Base-by-base conservation (phyloP, 2,888 invertebrate genomes). In the Drosophila cognata region DNA sequence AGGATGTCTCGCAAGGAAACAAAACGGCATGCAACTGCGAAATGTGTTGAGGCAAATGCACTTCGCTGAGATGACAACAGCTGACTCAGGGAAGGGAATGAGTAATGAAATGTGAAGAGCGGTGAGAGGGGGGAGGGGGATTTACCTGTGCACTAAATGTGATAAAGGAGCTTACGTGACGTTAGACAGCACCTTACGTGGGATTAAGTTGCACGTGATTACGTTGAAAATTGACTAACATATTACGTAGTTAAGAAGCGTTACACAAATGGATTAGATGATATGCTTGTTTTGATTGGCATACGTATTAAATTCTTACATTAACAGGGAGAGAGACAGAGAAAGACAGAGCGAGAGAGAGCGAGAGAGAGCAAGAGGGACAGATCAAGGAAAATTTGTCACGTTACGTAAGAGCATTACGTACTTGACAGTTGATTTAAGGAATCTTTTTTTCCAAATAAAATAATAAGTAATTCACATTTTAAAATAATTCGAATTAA, bases 91-190 rank as follows among this genome's bases (percentile, higher is more conserved):
- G 35, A 36, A 28, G 7, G 13, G 5, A 25, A 18, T 0, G 28
- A 1, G n/a, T 29, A 4, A 16, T 13, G 13, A 16, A 21, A 21
- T 1, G 25, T 46, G 16, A 25, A 25, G 25, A 46, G 25, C 18
- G 5, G 16, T 7, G 2, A 0, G 28, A 41, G 50, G 41, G 13
- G 13, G n/a, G 13, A 21, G 21, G n/a, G 4, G 36, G 18, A 1
- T 7, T 28, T 31, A 41, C 35, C 57, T 57, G 60, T 57, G 35
- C 16, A 29, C 59, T 60, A 58, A 69, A 63, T 73, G 65, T 52
- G 76, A 65, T 85, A 82, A 88, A 76, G 66, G 62, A 68, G 82
- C 88, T 83, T 88, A 85, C 75, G 83, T 82, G 86, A 76, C 76
- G 82, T 85, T 69, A 85, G 76, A 79, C 75, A 73, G 79, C 88